Evolutionary conservation across 2,113 vertebrate species (phyloP).

Genomic region (Cebus imitator): DNA sequence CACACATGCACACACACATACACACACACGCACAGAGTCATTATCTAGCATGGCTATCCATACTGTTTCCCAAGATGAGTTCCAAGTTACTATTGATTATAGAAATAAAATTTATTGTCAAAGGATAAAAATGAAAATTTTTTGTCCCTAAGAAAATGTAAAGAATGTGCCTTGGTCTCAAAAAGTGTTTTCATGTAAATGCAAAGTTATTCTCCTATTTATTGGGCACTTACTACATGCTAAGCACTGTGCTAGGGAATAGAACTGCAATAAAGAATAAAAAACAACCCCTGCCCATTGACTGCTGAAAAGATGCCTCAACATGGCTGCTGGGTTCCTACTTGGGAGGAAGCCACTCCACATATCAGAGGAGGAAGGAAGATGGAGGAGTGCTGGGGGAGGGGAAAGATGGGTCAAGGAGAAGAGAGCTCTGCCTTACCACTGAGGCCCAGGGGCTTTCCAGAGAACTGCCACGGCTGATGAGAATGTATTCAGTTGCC

Average conservation of each 20-base stretch:
- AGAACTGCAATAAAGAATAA: not conserved
- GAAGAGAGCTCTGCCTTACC: rapidly evolving
- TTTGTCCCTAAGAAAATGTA: not conserved
- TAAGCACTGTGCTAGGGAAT: rapidly evolving
- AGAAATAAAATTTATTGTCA: not conserved
- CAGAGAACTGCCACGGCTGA: not conserved
- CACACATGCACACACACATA: too few relatives aligned
- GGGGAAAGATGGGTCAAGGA: rapidly evolving
- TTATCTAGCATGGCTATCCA: not conserved
- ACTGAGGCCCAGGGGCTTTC: not conserved
- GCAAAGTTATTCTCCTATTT: not conserved
- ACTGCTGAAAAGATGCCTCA: not conserved
- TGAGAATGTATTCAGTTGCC: not conserved
- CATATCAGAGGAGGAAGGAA: not conserved
- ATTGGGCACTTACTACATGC: not conserved
- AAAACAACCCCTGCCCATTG: rapidly evolving
- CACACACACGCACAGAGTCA: not conserved
- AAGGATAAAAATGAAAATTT: not conserved
- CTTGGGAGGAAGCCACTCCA: not conserved
- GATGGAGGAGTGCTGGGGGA: rapidly evolving
- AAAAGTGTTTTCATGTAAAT: not conserved
- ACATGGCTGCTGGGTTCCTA: not conserved
- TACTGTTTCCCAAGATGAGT: not conserved
- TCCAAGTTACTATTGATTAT: not conserved
- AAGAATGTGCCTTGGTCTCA: not conserved